Base-by-base conservation (phyloP, 1,140 invertebrate genomes). In the Drosophila nebulosa region DNA sequence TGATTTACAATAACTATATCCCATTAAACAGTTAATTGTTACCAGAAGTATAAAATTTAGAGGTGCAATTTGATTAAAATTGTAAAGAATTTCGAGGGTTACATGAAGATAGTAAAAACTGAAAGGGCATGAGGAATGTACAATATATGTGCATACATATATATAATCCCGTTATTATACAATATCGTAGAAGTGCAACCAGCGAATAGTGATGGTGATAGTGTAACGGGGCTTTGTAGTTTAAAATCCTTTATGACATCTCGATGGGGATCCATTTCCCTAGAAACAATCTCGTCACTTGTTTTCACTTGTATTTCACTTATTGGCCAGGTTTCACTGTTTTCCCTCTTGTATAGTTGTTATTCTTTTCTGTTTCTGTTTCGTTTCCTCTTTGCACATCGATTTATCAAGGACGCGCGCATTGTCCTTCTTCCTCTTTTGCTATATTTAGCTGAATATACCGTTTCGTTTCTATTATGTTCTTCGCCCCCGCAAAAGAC, bases 361-460 rank as follows among this genome's bases (percentile, higher is more conserved):
- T 27, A 27, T 68, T 76, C 51, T 46, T 60, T 36, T 70, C 24
- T 71, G 35, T 64, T 76, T 64, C 46, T 50, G 51, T 30, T 64
- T 67, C 35, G 42, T 50, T 69, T 81, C 63, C 60, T 63, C 18
- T 76, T 88, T 64, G 60, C 75, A 73, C 84, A 88, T 88, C 78
- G 83, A 88, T 88, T 88, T 88, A 76, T 88, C 83, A 88, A 85
- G 74, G 83, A 86, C 74, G 61, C 65, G 68, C 46, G 79, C 50
- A 32, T 50, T 27, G 42, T 73, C 18, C 70, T 74, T 56, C 70
- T 74, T 74, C 30, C 61, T 69, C 53, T 55, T 60, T 39, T 36
- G 62, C 80, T 85, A 79, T 69, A 69, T 71, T 63, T 72, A 78
- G 67, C 66, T 16, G 26, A 63, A 58, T 26, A n/a, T 58, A 58